Base-by-base conservation (phyloP, 2,797 vertebrate species). In the Melanotaenia trifasciata region DNA sequence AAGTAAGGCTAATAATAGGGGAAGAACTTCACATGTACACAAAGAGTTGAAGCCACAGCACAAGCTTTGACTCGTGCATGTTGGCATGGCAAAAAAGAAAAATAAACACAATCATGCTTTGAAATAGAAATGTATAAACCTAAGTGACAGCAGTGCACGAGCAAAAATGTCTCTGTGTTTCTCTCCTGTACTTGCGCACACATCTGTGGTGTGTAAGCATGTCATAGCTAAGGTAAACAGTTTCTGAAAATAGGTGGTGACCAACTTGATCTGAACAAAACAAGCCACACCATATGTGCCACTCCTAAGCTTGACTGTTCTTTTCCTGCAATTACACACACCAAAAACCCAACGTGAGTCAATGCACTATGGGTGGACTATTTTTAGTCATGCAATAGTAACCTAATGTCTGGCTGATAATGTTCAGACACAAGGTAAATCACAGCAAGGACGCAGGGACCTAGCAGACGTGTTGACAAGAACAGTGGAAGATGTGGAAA, bases 251-350 rank as follows among this genome's bases (percentile, higher is more conserved):
- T 58, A 79, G 67, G 57, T 22, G 7, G 32, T 47, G 58, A 56
- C 33, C 10, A 58, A 67, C 64, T 61, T 74, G 71, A 80, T 74
- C 53, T 32, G 63, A 43, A 61, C 80, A 74, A 74, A 71, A 64
- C 56, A 65, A 74, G 26, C 69, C 47, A 24, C 28, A 33, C 32
- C 75, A 80, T 30, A 33, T 67, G 78, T 26, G 80, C 67, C 78
- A 81, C 85, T 77, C 80, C 79, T 74, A 12, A 45, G 20, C 47
- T 30, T 51, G 50, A 70, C 73, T 38, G 22, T 47, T 60, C 67
- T 75, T 66, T 13, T 75, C 71, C 18, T 74, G 58, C 85, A 81
- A 90, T 87, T 86, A 84, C 36, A 71, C 64, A 63, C 70, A 60
- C n/a, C 2, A 59, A 50, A 73, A 10, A 58, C 58, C 4, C 33